These are phyloP conservation scores for Silurus asotus DNA, from an alignment of 2,113 vertebrate genomes.

Conservation along the genomic window DNA sequence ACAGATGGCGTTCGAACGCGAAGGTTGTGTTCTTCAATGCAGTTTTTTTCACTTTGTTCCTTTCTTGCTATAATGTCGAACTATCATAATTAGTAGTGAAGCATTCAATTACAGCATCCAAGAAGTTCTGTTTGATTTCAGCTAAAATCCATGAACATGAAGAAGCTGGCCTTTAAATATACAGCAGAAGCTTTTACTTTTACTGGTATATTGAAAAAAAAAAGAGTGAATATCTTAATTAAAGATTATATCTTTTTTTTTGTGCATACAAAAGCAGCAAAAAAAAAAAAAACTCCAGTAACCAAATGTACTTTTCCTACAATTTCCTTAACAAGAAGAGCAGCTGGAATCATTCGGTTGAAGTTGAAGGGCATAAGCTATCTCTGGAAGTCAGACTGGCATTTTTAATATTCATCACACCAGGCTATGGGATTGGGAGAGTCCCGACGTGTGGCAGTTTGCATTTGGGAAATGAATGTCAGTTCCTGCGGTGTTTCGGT, in stretches of 20 bases:
- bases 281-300: conserved; percentile 45
- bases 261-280: conserved; percentile 63
- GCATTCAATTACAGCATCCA: conserved; percentile 4
- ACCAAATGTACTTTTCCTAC: conserved; percentile 59
- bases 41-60: background rate
- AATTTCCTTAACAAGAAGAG: conserved; percentile 20
- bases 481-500: conserved; percentile 53
- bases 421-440: conserved; percentile 58
- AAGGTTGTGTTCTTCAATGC: background rate
- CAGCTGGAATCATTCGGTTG: conserved; percentile 50
- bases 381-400: conserved; percentile 64
- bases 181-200: conserved; percentile 46
- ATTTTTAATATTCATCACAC: conserved; percentile 70
- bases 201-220: conserved; percentile 51
- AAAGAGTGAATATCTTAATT: conserved; percentile 72
- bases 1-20: background rate
- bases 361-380: conserved; percentile 58
- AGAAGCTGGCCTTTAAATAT: background rate
- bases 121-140: background rate
- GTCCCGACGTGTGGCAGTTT: conserved; percentile 46
- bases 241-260: conserved; percentile 69
- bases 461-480: conserved; percentile 30
- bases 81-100: background rate
- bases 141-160: background rate
- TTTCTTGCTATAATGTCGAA: background rate